Percentiles rank a stretch among this genome's conserved stretches.
Evolutionary conservation across 2,113 vertebrate genomes (phyloP).

Genomic region (Microcebus griseorufus): DNA sequence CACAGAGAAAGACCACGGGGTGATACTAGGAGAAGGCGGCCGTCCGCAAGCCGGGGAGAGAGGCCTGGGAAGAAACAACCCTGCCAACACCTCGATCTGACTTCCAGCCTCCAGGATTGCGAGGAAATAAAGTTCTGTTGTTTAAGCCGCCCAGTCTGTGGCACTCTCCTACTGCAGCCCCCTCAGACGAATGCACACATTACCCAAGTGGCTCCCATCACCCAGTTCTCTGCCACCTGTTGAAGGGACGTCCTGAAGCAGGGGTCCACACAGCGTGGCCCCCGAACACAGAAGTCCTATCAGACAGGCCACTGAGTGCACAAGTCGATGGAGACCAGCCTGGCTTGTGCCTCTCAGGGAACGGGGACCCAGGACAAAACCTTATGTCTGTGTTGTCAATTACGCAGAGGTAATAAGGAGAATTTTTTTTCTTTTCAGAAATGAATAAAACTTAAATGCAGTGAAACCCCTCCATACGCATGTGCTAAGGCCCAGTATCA

Average conservation of each 20-base stretch:
- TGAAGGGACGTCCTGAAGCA: not conserved
- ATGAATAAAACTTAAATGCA: conserved; percentile 24
- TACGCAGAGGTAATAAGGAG: not conserved
- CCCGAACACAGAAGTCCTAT: not conserved
- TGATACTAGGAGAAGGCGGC: not conserved
- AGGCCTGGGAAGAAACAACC: not conserved
- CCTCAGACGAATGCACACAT: not conserved
- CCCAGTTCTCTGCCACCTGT: not conserved
- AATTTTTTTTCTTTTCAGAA: conserved; percentile 8
- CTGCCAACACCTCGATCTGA: not conserved
- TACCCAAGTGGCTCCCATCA: not conserved
- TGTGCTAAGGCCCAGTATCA: not conserved
- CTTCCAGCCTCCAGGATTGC: not conserved
- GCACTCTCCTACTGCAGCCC: not conserved
- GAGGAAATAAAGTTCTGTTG: not conserved
- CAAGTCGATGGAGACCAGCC: not conserved
- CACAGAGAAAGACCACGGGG: not conserved
- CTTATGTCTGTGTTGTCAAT: not conserved
- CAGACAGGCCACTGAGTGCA: not conserved
- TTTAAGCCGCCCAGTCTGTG: not conserved
- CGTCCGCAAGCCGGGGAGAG: not conserved
- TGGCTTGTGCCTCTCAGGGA: not conserved
- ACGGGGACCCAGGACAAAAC: not conserved
- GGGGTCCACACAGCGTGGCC: not conserved
- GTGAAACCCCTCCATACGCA: not conserved